Base-by-base conservation (phyloP, 1,140 invertebrate genomes). In the Psilanteris sp. region DNA sequence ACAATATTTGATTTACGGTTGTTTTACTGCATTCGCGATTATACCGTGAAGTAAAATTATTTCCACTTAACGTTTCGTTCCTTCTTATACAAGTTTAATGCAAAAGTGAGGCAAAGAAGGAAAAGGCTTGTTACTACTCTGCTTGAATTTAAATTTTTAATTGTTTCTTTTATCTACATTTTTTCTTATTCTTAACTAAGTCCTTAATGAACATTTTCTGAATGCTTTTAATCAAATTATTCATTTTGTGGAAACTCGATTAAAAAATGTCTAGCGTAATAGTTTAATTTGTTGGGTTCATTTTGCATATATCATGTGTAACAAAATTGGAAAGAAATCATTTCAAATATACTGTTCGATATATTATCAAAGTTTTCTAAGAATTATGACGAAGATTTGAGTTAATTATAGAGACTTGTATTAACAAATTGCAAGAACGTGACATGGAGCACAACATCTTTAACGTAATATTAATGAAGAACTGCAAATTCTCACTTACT, bases 121-220 rank as follows among this genome's bases (percentile, higher is more conserved):
- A 52, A 62, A 39, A 44, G 36, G 46, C 46, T 62, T 37, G 46
- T 55, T 54, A 71, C 29, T 8, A 15, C 22, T 37, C 31, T 15
- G n/a, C 2, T 16, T 26, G 50, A 55, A 72, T 72, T 62, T 62
- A 48, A 52, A 72, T 55, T 48, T 62, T 72, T 62, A 55, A 57
- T 62, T 62, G 68, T 72, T 72, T 55, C 68, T 55, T 62, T 72
- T 72, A 62, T 55, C 48, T 50, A 2, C 22, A 44, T 37, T 41
- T 39, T 29, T 26, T 36, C 29, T 46, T 29, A 34, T 48, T 62
- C 41, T 57, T 32, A 39, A 55, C 41, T 57, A 50, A 55, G 29
- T 62, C 10, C 31, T 50, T 62, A 61, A 62, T 32, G 39, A 62
- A 61, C 55, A 39, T 44, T 34, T 9, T 6, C 46, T 31, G 36